Evolutionary conservation across 2,888 invertebrate species (phyloP), one percentile per base, ranked within the genome.

Genomic region (Anthophora plumipes): DNA sequence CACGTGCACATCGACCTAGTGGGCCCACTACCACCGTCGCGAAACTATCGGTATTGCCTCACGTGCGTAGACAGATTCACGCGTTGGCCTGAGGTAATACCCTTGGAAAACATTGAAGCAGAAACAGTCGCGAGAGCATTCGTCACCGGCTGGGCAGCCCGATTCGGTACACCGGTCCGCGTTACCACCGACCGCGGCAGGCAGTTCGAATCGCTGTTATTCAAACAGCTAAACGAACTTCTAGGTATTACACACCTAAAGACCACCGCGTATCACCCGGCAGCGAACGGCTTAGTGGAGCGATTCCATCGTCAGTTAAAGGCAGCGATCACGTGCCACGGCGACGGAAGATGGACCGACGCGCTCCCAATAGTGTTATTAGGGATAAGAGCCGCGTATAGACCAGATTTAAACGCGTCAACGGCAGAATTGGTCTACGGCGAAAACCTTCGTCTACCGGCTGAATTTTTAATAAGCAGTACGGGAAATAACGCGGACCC

Each of bases 1-100:
- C 63, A 55, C 8, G 72, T 72, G 0, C 55, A 72, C 9, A 48
- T 72, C 20, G 63, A 63, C 39, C 48, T 69, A 11, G 63, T 72
- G 14, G 63, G 54, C 0, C 54, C 52, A 3, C 22, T 63, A 22
- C 55, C 55, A 17, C 41, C 39, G 0, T 50, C 60, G 0, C 12
- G 37, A 41, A 22, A 5, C 0, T 22, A 46, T 5, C 46, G 9
- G 7, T 72, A 63, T 4, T 63, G 63, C 9, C 4, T 72, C 0
- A 64, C 72, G 0, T 57, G 64, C 48, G 48, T 71, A 14, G 54
- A 72, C n/a, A 25, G 46, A 0, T 61, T 71, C 14, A 60, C 50
- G 11, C 60, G 70, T 0, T 60, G 60, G 70, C 70, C 54, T 7
- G 72, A 71, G 17, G 61, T 3, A 0, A 43, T 61, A 1, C 60